phyloP scores from a whole-genome alignment of 2,113 vertebrate genomes.

The Neotragus moschatus region DNA sequence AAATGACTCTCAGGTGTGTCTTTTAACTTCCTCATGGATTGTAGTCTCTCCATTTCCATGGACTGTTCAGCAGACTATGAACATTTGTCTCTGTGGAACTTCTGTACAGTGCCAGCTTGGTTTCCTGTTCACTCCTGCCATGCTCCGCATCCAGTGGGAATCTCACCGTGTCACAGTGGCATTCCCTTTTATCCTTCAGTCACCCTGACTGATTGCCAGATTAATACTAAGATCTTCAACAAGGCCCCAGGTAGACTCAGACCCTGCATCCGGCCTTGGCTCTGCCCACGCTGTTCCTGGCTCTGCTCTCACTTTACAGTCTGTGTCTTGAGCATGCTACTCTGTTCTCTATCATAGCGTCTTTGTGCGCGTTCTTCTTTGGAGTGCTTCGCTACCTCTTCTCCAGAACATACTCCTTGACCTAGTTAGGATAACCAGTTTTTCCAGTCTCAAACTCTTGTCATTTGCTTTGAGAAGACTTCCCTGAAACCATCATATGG shows the following conservation, averaged over 20 bases:
- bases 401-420: background rate
- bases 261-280: background rate
- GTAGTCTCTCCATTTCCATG: background rate
- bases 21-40: background rate
- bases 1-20: background rate
- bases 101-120: fast-evolving
- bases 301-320: background rate
- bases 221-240: background rate
- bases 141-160: background rate
- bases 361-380: background rate
- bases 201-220: background rate
- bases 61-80: background rate
- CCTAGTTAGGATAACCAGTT: background rate
- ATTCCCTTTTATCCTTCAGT: background rate
- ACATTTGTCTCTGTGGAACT: background rate
- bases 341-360: fast-evolving
- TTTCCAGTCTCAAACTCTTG: background rate
- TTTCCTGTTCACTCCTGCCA: background rate
- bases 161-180: background rate
- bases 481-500: background rate
- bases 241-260: background rate
- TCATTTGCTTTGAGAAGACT: background rate
- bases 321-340: background rate
- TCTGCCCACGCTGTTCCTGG: no score
- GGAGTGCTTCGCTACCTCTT: background rate